Evolutionary conservation across 2,888 invertebrate species (phyloP), one percentile per base, ranked within the genome.

Genomic region (Acrocera orbiculus): DNA sequence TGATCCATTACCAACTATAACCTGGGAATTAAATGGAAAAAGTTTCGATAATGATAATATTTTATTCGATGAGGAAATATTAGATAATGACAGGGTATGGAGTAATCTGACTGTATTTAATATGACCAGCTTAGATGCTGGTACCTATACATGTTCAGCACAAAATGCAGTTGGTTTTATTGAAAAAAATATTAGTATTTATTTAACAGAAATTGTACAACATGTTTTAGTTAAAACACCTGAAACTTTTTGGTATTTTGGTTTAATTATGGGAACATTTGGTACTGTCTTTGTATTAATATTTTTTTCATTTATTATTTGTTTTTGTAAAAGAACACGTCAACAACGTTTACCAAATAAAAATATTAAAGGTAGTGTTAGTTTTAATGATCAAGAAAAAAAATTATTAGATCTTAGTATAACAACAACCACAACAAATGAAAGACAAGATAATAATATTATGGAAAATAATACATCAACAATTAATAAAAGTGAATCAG

Each of bases 301-400:
- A 15, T 51, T 69, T 37, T 66, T 73, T 27, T 67, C 74, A 4
- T 69, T 74, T 34, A 68, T 79, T 4, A 54, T 67, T 13, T 67
- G 66, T 52, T 51, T 71, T 39, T 58, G 67, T 51, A 56, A 66
- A 41, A 50, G 62, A 44, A 50, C 60, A 15, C 61, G 65, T 2
- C 60, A 66, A 4, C 63, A 65, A 36, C 56, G 64, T 8, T 62
- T 68, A 30, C 65, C 68, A 34, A 69, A 69, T 47, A 72, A 77
- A 42, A 78, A 78, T 26, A 67, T 79, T 36, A 81, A 81, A 48
- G 73, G 76, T 28, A 80, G 80, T 55, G 70, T 79, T 2, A 83
- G 82, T 52, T 82, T 82, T 51, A 82, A 79, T 30, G 86, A 86
- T 49, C 86, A 86, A 62, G 85, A 86, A 51, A 85, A 86, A 57